Base-by-base conservation (phyloP, 2,888 invertebrate genomes). In the Cheilosia variabilis region DNA sequence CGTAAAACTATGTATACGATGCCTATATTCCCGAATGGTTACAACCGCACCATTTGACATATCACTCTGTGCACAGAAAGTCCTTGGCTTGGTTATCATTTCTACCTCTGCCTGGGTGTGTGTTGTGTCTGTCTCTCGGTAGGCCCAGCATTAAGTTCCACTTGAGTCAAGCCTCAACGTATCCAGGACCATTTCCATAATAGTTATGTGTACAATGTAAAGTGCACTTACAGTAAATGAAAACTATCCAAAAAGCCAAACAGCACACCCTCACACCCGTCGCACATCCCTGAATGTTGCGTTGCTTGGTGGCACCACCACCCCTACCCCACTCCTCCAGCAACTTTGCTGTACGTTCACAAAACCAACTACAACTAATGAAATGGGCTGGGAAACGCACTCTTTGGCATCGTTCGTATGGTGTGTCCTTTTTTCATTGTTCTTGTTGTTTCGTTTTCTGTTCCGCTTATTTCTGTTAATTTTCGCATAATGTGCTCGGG, bases 151-250 rank as follows among this genome's bases (percentile, higher is more conserved):
- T 65, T 65, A 81, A 65, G 68, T 81, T 76, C 63, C 81, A 76
- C 81, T 81, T 69, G 76, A 81, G 76, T 81, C 71, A 81, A 63
- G 75, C 79, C 80, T 68, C 75, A 69, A 47, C 47, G 75, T 71
- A 41, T 37, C 65, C 68, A 69, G 52, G 69, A 76, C 69, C 76
- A 81, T 76, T 76, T 57, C 34, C 81, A 81, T 81, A 69, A 81
- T 69, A 68, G n/a, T 31, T 73, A 34, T 50, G 58, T 73, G 58
- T 50, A 81, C 81, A 69, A 81, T 76, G 81, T 81, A 81, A 81
- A 76, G 81, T 81, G 81, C 81, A 81, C 81, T 81, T 81, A 81
- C 81, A 58, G 81, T 81, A 81, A 81, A 81, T 81, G 81, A 81
- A 76, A 81, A 81, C 81, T 81, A 81, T 81, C 76, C 75, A 60